phyloP scores from a whole-genome alignment of 2,888 invertebrate genomes.

The Drosophila falleni region DNA sequence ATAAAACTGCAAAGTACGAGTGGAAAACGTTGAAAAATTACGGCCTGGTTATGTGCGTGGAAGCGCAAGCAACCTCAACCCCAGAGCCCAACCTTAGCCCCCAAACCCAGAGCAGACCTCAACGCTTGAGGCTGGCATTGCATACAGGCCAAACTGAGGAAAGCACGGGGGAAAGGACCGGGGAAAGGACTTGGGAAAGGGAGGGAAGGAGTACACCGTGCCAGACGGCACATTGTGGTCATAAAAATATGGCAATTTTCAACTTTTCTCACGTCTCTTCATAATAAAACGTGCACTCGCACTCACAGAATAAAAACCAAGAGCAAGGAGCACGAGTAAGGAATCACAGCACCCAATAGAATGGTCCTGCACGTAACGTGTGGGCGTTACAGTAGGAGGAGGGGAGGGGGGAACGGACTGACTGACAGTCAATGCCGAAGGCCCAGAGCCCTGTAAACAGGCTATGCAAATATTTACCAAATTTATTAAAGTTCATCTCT shows the following conservation, averaged over 20 bases:
- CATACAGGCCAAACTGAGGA: conserved; percentile 29
- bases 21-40: conserved; percentile 71
- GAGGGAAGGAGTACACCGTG: conserved; percentile 20
- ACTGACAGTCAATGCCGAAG: conserved; percentile 47
- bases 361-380: conserved; percentile 55
- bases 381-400: conserved; percentile 35
- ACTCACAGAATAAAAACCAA: conserved; percentile 25
- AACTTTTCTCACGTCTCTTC: conserved; percentile 71
- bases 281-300: conserved; percentile 74
- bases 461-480: conserved; percentile 71
- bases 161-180: not conserved
- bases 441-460: conserved; percentile 63
- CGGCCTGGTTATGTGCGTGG: conserved; percentile 64
- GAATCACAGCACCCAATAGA: conserved; percentile 67
- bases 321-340: conserved; percentile 23
- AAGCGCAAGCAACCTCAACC: conserved; percentile 27
- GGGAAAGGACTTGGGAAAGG: not conserved
- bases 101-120: conserved; percentile 1
- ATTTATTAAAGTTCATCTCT: conserved; percentile 70
- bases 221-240: conserved; percentile 71
- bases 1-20: conserved; percentile 74
- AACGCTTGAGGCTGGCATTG: conserved; percentile 43
- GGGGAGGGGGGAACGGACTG: not conserved
- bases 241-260: conserved; percentile 76
- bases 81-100: not conserved